These are phyloP conservation scores for Hirtodrosophila duncani DNA, from an alignment of 2,888 invertebrate genomes.

Conservation along the genomic window DNA sequence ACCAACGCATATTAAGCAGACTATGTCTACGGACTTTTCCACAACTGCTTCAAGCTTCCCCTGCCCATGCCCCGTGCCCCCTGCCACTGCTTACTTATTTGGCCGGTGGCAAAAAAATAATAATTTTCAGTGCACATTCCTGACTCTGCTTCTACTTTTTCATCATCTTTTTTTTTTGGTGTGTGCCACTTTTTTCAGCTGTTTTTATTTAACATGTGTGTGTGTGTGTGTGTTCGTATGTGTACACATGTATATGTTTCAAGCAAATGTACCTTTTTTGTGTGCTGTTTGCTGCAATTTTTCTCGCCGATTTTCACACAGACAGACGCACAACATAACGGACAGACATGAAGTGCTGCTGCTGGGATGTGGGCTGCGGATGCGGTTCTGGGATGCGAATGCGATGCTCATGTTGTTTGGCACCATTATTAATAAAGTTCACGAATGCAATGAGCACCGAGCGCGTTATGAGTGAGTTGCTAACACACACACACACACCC, in stretches of 20 bases:
- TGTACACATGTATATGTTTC: constrained; percentile 43
- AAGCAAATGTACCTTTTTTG: constrained; percentile 53
- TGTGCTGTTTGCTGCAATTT: constrained; percentile 46
- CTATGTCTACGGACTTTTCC: too few relatives aligned
- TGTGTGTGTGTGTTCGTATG: constrained; percentile 19
- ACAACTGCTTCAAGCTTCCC: constrained; percentile 3
- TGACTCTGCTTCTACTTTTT: constrained; percentile 23
- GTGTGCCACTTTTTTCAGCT: constrained; percentile 46
- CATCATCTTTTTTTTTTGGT: constrained; percentile 36
- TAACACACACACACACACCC: constrained; percentile 15
- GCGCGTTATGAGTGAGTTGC: constrained; percentile 71
- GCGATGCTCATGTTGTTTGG: constrained; percentile 60
- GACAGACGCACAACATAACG: constrained; percentile 23
- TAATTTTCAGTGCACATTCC: constrained; percentile 67
- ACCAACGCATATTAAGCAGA: constrained; percentile 37
- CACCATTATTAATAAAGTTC: constrained; percentile 75
- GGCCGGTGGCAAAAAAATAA: constrained; percentile 54
- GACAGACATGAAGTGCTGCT: constrained; percentile 18
- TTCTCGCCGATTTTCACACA: constrained; percentile 60
- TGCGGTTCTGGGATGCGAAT: constrained; percentile 20
- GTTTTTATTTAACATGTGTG: constrained; percentile 13
- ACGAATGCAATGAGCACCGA: constrained; percentile 72
- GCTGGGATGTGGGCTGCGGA: constrained; percentile 16
- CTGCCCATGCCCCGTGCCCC: not conserved
- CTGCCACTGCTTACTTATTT: too few relatives aligned